phyloP scores from a whole-genome alignment of 2,888 invertebrate genomes.

The Empis livida region DNA sequence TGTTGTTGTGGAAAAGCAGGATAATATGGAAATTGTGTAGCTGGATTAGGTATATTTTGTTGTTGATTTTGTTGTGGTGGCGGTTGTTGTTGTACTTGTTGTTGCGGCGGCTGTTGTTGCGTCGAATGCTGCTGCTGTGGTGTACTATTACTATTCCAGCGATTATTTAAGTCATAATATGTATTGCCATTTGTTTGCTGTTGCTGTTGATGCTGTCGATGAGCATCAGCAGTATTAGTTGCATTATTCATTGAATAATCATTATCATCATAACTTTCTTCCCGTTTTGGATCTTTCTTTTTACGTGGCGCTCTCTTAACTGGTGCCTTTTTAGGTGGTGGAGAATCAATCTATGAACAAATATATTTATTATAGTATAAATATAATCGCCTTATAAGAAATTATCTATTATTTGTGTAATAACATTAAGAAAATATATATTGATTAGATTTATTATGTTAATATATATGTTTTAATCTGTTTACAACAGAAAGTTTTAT shows the following conservation, averaged over 20 bases:
- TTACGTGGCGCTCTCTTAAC: not conserved
- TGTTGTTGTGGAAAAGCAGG: conserved; percentile 34
- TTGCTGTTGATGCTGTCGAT: conserved; percentile 5
- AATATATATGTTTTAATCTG: too few relatives aligned
- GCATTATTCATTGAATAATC: conserved; percentile 24
- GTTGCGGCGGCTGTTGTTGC: conserved; percentile 13
- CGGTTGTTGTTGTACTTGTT: conserved; percentile 37
- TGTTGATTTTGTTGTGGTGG: conserved; percentile 27
- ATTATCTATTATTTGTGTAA: not conserved
- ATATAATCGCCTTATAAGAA: too few relatives aligned
- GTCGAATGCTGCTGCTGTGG: conserved; percentile 8
- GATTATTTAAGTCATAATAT: conserved; percentile 69
- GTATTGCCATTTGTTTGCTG: conserved; percentile 48
- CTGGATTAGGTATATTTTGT: conserved; percentile 17
- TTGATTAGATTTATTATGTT: too few relatives aligned
- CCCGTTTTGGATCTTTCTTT: not conserved
- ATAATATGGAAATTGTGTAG: conserved; percentile 39
- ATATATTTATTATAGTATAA: not conserved
- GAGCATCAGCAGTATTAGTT: conserved; percentile 33
- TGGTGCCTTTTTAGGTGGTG: conserved; percentile 3
- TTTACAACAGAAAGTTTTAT: too few relatives aligned
- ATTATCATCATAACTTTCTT: not conserved
- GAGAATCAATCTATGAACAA: not conserved
- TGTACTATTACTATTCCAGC: conserved; percentile 48
- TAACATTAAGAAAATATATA: too few relatives aligned